Conservation (phyloP, 2,113 vertebrate species). For the Amphiprion percula region DNA sequence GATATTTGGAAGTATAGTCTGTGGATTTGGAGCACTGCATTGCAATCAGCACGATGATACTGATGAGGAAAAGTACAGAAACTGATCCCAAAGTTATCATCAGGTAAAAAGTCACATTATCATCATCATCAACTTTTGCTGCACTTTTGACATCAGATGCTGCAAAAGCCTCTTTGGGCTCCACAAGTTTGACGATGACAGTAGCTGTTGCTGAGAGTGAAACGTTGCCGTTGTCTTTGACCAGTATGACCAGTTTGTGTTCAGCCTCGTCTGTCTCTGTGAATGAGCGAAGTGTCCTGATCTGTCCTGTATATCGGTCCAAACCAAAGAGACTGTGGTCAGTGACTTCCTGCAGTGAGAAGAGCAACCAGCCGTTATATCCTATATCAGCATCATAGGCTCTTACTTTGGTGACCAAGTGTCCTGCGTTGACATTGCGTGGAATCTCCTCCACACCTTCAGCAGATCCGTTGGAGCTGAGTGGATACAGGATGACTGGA, state of each 20-base stretch:
- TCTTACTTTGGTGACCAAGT: constrained; percentile 76
- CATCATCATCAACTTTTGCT: constrained; percentile 26
- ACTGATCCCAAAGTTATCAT: constrained; percentile 73
- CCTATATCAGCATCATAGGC: constrained; percentile 76
- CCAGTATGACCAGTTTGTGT: constrained; percentile 69
- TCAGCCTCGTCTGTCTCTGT: constrained; percentile 72
- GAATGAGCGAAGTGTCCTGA: constrained; percentile 72
- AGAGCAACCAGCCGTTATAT: constrained; percentile 78
- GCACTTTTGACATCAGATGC: constrained; percentile 64
- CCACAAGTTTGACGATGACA: constrained; percentile 68
- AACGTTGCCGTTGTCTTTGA: constrained; percentile 76
- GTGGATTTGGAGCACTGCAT: constrained; percentile 73
- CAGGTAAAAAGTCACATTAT: constrained; percentile 69
- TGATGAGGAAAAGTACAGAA: constrained; percentile 71
- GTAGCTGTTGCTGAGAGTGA: constrained; percentile 74
- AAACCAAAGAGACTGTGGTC: constrained; percentile 72
- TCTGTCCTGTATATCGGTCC: constrained; percentile 77
- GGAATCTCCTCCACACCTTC: constrained; percentile 45
- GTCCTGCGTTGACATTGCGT: constrained; percentile 65
- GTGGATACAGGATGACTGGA: too few relatives aligned
- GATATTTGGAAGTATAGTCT: constrained; percentile 61
- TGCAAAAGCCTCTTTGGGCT: constrained; percentile 74
- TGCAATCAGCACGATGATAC: constrained; percentile 64
- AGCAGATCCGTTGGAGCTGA: too few relatives aligned
- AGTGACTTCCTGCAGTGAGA: constrained; percentile 71